These are phyloP conservation scores for Tricholauxania praeusta DNA, from an alignment of 2,888 invertebrate species.

Conservation along the genomic window DNA sequence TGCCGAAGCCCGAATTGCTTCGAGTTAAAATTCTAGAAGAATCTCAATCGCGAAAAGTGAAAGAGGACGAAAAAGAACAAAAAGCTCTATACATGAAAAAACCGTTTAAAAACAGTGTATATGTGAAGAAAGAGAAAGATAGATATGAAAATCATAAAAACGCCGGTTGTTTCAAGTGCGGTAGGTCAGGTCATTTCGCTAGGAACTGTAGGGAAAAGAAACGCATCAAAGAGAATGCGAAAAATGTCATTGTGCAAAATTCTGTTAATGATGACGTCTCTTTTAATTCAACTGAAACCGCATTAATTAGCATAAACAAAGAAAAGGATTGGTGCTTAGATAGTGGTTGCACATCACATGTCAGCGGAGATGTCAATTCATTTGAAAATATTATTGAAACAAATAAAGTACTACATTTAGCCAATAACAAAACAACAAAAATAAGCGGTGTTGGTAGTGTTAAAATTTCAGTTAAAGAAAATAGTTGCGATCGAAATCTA, in stretches of 20 bases:
- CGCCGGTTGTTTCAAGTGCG: slow-evolving; percentile 12
- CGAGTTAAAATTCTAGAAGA: slow-evolving; percentile 47
- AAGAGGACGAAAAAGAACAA: slow-evolving; percentile 36
- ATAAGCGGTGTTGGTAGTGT: slow-evolving; percentile 42
- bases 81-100: slow-evolving; percentile 38
- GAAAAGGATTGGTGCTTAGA: slow-evolving; percentile 20
- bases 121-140: not conserved
- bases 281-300: slow-evolving; percentile 16
- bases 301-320: not conserved
- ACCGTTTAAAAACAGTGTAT: slow-evolving; percentile 16
- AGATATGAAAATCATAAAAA: no score
- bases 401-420: slow-evolving; percentile 39
- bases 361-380: slow-evolving; percentile 7
- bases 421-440: slow-evolving; percentile 40
- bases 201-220: slow-evolving; percentile 26
- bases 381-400: not conserved
- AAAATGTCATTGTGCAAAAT: no score
- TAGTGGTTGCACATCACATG: slow-evolving; percentile 27
- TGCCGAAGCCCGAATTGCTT: slow-evolving; percentile 44
- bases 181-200: slow-evolving; percentile 32
- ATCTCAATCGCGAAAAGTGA: no score
- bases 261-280: not conserved
- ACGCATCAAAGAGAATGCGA: slow-evolving; percentile 22
- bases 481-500: slow-evolving; percentile 23
- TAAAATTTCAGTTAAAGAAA: slow-evolving; percentile 18